Percentiles rank a stretch among this genome's conserved stretches.
These are phyloP conservation scores for Zaprionus africanus DNA, from an alignment of 1,140 invertebrate genomes.

Conservation along the genomic window DNA sequence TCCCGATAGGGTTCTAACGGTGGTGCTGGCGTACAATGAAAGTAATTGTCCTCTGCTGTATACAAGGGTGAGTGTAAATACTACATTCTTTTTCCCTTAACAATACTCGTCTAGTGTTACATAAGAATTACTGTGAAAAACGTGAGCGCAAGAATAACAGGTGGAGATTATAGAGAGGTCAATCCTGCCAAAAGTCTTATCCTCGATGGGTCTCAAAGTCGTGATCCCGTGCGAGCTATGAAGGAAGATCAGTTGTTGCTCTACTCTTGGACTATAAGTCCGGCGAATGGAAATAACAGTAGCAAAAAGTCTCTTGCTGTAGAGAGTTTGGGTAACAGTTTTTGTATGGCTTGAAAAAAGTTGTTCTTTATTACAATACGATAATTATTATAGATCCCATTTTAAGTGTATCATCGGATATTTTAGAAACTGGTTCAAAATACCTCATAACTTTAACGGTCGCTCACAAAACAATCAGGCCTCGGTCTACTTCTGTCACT, in stretches of 20 bases:
- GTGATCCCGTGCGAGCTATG: conserved; percentile 8
- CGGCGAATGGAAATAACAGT: neutral
- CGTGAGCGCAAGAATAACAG: conserved; percentile 28
- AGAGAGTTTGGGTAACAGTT: conserved; percentile 8
- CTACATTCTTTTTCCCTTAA: neutral
- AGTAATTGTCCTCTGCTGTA: neutral
- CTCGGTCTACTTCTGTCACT: neutral
- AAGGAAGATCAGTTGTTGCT: neutral
- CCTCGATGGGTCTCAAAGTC: conserved; percentile 34
- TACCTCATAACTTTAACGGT: conserved; percentile 17
- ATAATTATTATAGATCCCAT: conserved; percentile 4
- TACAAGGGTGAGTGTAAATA: conserved; percentile 2
- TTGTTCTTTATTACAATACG: neutral
- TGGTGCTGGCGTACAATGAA: conserved; percentile 17
- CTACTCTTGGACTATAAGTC: conserved; percentile 23
- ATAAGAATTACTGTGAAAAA: conserved; percentile 21
- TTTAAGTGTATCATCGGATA: neutral
- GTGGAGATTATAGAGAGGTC: conserved; percentile 25
- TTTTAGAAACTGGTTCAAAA: neutral
- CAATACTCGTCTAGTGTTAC: conserved; percentile 21
- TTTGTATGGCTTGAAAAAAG: neutral
- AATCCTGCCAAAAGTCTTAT: neutral
- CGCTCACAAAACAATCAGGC: neutral
- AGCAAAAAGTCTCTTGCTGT: neutral
- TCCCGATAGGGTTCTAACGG: conserved; percentile 13